Percentiles rank a stretch among this genome's conserved stretches.
Conservation (phyloP, 2,113 vertebrate genomes). For the Nannospalax galili region DNA sequence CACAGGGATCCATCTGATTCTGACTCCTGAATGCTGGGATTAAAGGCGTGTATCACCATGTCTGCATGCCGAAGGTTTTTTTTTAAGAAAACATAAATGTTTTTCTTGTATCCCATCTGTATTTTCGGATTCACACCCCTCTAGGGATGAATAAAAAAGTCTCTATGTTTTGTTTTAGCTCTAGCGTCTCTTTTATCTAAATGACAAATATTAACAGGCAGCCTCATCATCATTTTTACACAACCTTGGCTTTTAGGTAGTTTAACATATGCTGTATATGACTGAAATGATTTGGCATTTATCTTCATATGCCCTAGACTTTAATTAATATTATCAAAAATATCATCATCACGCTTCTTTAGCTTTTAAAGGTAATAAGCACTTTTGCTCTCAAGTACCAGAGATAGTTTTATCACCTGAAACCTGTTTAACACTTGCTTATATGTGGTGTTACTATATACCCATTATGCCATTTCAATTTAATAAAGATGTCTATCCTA, state of each 20-base stretch:
- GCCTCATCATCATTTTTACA: conserved; percentile 78
- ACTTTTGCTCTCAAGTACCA: conserved; percentile 62
- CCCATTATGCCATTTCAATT: conserved; percentile 56
- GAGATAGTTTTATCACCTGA: conserved; percentile 54
- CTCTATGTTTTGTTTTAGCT: conserved; percentile 58
- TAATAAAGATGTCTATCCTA: conserved; percentile 36
- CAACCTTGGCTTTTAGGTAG: conserved; percentile 55
- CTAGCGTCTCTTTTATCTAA: conserved; percentile 76
- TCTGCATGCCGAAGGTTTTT: too few species aligned
- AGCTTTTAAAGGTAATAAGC: conserved; percentile 64
- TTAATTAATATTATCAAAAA: conserved; percentile 70
- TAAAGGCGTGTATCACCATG: too few species aligned
- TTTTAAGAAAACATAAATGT: conserved; percentile 43
- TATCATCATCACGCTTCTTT: conserved; percentile 25
- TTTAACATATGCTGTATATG: conserved; percentile 28
- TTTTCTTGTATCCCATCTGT: neutral
- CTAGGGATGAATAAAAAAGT: conserved; percentile 56
- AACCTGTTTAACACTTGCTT: conserved; percentile 46
- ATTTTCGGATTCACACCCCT: accelerated
- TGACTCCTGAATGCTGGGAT: too few species aligned
- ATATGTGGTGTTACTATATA: conserved; percentile 56
- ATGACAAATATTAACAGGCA: conserved; percentile 78
- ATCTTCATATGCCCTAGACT: conserved; percentile 57
- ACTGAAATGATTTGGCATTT: conserved; percentile 68
- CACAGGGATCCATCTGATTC: too few species aligned